Base-by-base conservation (phyloP, 2,888 invertebrate species). In the Pherbina coryleti region DNA sequence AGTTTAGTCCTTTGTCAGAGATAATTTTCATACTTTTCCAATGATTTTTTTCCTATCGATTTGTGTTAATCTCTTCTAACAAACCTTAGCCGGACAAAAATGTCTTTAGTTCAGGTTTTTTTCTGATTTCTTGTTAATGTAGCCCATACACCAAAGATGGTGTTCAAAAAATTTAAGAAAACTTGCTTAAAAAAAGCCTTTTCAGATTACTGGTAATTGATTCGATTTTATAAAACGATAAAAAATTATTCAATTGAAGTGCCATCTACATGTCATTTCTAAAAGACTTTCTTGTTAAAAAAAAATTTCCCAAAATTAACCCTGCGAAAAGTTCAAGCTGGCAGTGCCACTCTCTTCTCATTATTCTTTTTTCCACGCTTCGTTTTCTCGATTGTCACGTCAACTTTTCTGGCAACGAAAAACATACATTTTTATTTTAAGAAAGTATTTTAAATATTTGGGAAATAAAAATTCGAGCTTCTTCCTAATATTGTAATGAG, bases 401-500 rank as follows among this genome's bases (percentile, higher is more conserved):
- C 76, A 76, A 49, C 51, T 64, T 55, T 55, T 64, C 25, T 14
- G 11, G 49, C 49, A 66, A 25, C 17, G 19, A 28, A 28, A 62
- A 53, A 49, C 19, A 11, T 62, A 31, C 44, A 28, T 51, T 70
- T 66, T 51, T 70, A 14, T 53, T 44, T 17, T 7, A 57, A 19
- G 34, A 28, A 70, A 25, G 9, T 31, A 49, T 53, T 53, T 5
- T n/a, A 74, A 74, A 7, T 11, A n/a, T 28, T 51, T 34, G 5
- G 1, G 19, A 49, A 49, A 17, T 19, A 51, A 31, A 4, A 53
- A 34, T 37, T 62, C 64, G 51, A 25, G 14, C 11, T 22, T 17
- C 11, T 14, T 9, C 34, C 5, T 5, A 19, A 55, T 57, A 66
- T 37, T 76, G 57, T 8, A 55, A 87, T 87, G 87, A 85, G 84